Evolutionary conservation across 2,888 invertebrate species (phyloP), one percentile per base, ranked within the genome.

Genomic region (Beris morrisii): DNA sequence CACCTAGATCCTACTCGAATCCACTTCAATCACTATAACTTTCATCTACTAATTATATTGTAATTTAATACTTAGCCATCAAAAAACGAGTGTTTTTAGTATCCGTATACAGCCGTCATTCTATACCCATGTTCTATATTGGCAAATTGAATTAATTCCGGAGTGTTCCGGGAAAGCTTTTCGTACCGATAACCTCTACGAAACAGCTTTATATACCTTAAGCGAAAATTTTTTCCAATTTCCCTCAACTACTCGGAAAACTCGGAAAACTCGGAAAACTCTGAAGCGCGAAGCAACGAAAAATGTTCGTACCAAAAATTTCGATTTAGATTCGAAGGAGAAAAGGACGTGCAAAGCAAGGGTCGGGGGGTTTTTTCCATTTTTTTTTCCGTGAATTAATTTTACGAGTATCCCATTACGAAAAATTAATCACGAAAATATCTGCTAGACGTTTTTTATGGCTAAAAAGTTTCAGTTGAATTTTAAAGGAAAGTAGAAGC

Each of bases 11-110:
- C 22, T 22, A 22, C 22, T 22, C 22, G 3, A 22, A 22, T 22
- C 22, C 22, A 22, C 22, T 22, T 22, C 22, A 22, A 22, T 22
- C 22, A 22, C 22, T 22, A 22, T 22, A 22, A 22, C 22, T 22
- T 22, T 3, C 22, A 58, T 58, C 45, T 22, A 6, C 15, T 58
- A 38, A 58, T 38, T 58, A 58, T 58, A 58, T 56, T 56, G 46
- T 46, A 58, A 46, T 30, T 45, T 22, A 32, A 58, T 45, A 58
- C 58, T 44, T 45, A 9, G 32, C 38, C 38, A 38, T 38, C 5
- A 38, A 43, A 15, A 11, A 58, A 44, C 58, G 44, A 58, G n/a
- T 45, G 44, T 44, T 56, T 44, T 44, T 44, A 56, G 43, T 22
- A 43, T 22, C 56, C 5, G 15, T 43, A 56, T 38, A 43, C 30